Evolutionary conservation across 2,797 vertebrate species (phyloP).

Genomic region (Cygnus olor): DNA sequence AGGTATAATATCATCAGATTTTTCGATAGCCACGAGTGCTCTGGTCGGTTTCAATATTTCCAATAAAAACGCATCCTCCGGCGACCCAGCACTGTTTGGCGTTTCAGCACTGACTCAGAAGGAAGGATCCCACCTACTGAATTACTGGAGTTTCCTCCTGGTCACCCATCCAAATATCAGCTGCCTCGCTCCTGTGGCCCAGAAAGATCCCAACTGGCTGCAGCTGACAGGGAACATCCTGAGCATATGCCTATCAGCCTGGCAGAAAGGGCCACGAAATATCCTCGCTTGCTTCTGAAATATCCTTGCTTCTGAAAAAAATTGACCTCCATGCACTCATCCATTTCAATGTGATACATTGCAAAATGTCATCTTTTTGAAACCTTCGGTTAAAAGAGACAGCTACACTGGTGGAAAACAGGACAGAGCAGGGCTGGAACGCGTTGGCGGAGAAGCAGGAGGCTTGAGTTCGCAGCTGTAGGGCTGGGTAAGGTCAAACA

Average conservation of each 20-base stretch:
- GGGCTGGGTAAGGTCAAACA: not conserved
- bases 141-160: constrained; percentile 39
- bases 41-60: not conserved
- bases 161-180: not conserved
- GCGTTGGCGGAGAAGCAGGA: not conserved
- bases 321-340: not conserved
- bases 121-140: constrained; percentile 48
- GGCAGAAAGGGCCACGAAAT: not conserved
- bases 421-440: not conserved
- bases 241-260: not conserved
- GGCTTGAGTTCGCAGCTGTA: not conserved
- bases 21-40: not conserved
- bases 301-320: not conserved
- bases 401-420: not conserved
- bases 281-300: not conserved
- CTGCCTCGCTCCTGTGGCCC: not conserved
- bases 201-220: constrained; percentile 1
- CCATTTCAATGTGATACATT: not conserved
- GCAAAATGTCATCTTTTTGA: not conserved
- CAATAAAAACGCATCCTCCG: not conserved
- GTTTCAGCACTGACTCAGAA: constrained; percentile 33
- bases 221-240: not conserved
- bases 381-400: not conserved
- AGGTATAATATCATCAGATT: not conserved
- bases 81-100: not conserved